Percentiles rank a stretch among this genome's conserved stretches.
These are phyloP conservation scores for Gallinago jamesoni DNA, from an alignment of 2,113 vertebrate species.

Conservation along the genomic window DNA sequence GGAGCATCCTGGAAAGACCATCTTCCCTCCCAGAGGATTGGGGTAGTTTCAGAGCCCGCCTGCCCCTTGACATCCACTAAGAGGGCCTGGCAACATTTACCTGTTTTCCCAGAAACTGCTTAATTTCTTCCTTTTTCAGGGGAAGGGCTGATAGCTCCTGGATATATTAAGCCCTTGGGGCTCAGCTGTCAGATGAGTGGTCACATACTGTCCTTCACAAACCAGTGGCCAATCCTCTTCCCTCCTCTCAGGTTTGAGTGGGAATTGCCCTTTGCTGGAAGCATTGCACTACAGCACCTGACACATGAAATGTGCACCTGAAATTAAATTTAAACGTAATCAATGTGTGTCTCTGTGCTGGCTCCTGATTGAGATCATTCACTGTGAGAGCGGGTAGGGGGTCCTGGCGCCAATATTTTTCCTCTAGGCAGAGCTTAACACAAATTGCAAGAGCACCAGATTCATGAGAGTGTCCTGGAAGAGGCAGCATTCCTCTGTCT, in stretches of 20 bases:
- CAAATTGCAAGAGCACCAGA: background rate
- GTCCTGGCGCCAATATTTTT: background rate
- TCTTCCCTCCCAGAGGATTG: background rate
- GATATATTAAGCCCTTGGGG: background rate
- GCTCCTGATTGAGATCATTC: background rate
- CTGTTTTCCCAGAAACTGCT: background rate
- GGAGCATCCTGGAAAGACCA: background rate
- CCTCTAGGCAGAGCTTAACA: background rate
- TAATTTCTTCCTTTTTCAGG: background rate
- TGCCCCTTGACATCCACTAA: background rate
- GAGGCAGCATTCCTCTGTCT: background rate
- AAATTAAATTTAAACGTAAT: background rate
- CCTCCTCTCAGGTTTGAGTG: background rate
- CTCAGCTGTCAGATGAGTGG: background rate
- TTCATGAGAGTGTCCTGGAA: background rate
- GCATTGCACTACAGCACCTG: background rate
- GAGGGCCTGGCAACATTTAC: background rate
- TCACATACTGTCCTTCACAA: background rate
- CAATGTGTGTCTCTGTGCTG: background rate
- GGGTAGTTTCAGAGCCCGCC: background rate
- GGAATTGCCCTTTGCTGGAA: background rate
- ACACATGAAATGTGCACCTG: fast-evolving
- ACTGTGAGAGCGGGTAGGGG: background rate
- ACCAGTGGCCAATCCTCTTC: background rate
- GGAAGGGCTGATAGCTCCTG: background rate